phyloP scores from a whole-genome alignment of 2,113 vertebrate genomes.

The Axis porcinus region DNA sequence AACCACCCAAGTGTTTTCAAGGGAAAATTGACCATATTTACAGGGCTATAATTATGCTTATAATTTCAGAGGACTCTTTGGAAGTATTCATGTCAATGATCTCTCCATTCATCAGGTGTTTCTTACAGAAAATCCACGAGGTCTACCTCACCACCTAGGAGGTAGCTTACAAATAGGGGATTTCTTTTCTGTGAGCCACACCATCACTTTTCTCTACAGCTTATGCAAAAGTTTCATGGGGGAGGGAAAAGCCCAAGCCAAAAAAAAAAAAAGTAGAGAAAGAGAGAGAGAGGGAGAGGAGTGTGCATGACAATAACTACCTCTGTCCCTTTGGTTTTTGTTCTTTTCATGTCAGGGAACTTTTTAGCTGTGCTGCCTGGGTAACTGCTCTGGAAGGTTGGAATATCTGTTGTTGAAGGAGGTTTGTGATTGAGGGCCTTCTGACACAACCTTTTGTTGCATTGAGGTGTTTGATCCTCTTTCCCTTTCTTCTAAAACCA shows the following conservation, averaged over 20 bases:
- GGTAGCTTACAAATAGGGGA: slow-evolving; percentile 68
- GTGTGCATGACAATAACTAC: slow-evolving; percentile 98
- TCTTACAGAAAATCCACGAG: slow-evolving; percentile 69
- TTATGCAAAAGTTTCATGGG: slow-evolving; percentile 83
- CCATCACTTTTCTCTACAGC: slow-evolving; percentile 77
- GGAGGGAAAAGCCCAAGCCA: slow-evolving; percentile 69
- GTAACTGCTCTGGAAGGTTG: slow-evolving; percentile 91
- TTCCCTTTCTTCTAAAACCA: slow-evolving; percentile 90
- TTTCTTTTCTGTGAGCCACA: slow-evolving; percentile 77
- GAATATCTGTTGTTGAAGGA: slow-evolving; percentile 89
- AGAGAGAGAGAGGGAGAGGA: slow-evolving; percentile 56
- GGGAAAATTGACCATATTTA: slow-evolving; percentile 61
- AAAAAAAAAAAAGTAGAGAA: neutral
- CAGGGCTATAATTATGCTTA: slow-evolving; percentile 52
- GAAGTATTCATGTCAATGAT: slow-evolving; percentile 49
- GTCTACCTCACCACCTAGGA: slow-evolving; percentile 77
- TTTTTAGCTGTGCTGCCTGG: slow-evolving; percentile 91
- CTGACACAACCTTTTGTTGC: slow-evolving; percentile 98
- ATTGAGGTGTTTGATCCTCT: slow-evolving; percentile 98
- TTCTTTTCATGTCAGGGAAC: slow-evolving; percentile 92
- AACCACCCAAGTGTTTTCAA: slow-evolving; percentile 53
- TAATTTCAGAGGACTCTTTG: slow-evolving; percentile 60
- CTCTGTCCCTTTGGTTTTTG: slow-evolving; percentile 94
- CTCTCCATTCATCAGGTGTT: slow-evolving; percentile 82
- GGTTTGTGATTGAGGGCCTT: slow-evolving; percentile 95